phyloP scores from a whole-genome alignment of 2,113 vertebrate species.

The Hippocampus barbouri region DNA sequence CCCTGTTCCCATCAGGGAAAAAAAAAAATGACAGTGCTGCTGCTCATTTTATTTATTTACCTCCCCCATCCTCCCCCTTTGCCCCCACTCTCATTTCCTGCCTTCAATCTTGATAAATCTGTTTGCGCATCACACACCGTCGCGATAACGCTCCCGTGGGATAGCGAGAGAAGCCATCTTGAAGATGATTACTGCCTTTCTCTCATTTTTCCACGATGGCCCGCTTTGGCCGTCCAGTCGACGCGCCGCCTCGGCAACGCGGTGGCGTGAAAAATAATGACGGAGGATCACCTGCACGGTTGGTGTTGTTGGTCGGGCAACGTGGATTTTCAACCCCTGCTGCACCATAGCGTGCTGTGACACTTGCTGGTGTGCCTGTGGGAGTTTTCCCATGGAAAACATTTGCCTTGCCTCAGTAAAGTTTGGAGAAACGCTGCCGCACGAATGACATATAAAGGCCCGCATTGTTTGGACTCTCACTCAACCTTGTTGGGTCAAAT shows the following conservation, averaged over 20 bases:
- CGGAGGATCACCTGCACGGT: background rate
- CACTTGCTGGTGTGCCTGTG: background rate
- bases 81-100: constrained; percentile 49
- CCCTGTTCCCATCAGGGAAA: background rate
- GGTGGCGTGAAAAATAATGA: constrained; percentile 6
- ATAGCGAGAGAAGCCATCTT: constrained; percentile 39
- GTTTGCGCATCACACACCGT: constrained; percentile 29
- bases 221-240: constrained; percentile 35
- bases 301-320: constrained; percentile 57
- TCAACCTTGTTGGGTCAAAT: constrained; percentile 53
- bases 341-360: background rate
- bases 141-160: constrained; percentile 48
- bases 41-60: background rate
- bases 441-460: constrained; percentile 51
- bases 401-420: background rate
- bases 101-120: constrained; percentile 50
- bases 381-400: background rate
- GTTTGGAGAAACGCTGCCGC: constrained; percentile 26
- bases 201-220: constrained; percentile 25
- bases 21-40: background rate
- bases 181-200: constrained; percentile 10
- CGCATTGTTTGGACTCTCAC: constrained; percentile 62
- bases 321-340: constrained; percentile 25
- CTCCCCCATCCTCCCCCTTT: background rate
- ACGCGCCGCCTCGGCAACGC: constrained; percentile 48